Base-by-base conservation (phyloP, 2,888 invertebrate species). In the Empis stercorea region DNA sequence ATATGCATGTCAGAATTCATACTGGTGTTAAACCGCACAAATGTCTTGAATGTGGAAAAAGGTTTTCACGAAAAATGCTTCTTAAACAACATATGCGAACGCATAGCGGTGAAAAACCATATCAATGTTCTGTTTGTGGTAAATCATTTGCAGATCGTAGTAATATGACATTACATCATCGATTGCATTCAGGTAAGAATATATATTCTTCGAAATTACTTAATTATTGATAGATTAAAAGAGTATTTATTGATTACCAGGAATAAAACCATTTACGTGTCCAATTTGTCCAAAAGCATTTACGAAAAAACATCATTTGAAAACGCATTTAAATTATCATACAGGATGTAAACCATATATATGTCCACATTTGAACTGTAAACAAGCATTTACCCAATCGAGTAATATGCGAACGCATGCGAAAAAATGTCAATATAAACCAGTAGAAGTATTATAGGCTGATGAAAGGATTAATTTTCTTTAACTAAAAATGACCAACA, bases 381-480 rank as follows among this genome's bases (percentile, higher is more conserved):
- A 79, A 13, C 74, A 87, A 36, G 76, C 81, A 11, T 88, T 88
- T 63, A 86, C 87, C 0, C 87, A 87, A 65, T 86, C 86, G 43
- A 86, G 86, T 56, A 88, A 88, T 60, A 88, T 87, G 87, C 74
- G 87, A 54, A 88, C 87, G 1, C 87, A 88, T 62, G 77, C 79
- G 59, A 87, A 87, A 66, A 87, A 87, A 63, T 88, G 87, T 57
- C 66, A 69, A 52, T 66, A 63, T 44, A 58, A 62, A 44, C 64
- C 66, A 32, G 30, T 61, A 47, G 23, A 27, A 27, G 23, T 4
- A 27, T 27, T 9, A 27, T 4, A 27, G 7, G 23, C 23, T 27
- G 23, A n/a, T n/a, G n/a, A 27, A 4, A 27, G 23, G 9, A 9
- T 7, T 27, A 27, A 27, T 27, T 27, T n/a, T n/a, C n/a, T n/a